Evolutionary conservation across 2,888 invertebrate species (phyloP), one percentile per base, ranked within the genome.

Genomic region (Stenodera caucasica): DNA sequence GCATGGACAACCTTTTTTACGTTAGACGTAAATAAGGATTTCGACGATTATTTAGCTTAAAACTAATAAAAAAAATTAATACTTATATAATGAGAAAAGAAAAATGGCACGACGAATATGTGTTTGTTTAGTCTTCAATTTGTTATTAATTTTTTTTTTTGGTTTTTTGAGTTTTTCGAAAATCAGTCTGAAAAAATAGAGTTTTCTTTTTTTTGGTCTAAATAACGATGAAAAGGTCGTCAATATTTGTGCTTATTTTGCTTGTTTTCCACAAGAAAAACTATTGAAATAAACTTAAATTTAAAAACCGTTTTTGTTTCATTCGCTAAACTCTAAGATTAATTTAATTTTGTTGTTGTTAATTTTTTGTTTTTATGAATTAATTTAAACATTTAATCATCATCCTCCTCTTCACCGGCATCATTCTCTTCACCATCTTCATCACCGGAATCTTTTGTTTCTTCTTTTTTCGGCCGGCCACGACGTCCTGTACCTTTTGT

Each of bases 381-480:
- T 52, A 15, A 14, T 33, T n/a, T 26, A 26, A 26, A 49, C 51
- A 67, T 65, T 71, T 75, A 76, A 63, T 76, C 75, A 45, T 77
- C 75, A 53, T 79, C 78, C 56, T 79, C 79, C 55, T 78, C 78
- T 54, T 78, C 78, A 51, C 69, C 77, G 14, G 64, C 75, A 54
- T 69, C 77, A 50, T 81, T 79, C 12, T 80, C 81, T 32, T 81
- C 80, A 5, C 76, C 81, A 54, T 80, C 80, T 45, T 82, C 82
- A 35, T 82, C 76, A 18, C 70, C 78, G 32, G 78, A 78, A 49
- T 82, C 80, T 60, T 76, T 73, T 30, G 78, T 72, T 51, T 81
- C 80, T 53, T 78, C 81, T 63, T 78, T 80, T 72, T 81, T 82
- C 61, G 83, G 82, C 58, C 83, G 71, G 4, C 83, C 82, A 53